phyloP scores from a whole-genome alignment of 2,888 invertebrate genomes.

The Seladonia tumulorum region DNA sequence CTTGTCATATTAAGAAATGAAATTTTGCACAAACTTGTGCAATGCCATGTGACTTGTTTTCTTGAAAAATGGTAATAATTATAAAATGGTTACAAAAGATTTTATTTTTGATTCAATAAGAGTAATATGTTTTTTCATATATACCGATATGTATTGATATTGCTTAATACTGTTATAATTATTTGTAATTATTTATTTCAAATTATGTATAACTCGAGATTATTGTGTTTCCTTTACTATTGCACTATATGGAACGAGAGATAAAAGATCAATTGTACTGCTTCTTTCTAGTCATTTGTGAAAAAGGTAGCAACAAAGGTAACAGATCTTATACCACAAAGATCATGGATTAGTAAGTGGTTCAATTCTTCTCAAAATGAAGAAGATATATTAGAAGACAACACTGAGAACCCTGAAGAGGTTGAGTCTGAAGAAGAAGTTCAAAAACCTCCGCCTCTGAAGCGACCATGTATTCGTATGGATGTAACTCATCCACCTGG shows the following conservation, averaged over 20 bases:
- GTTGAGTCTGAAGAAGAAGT: slow-evolving; percentile 74
- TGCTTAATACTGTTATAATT: background rate
- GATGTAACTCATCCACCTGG: slow-evolving; percentile 82
- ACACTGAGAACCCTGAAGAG: slow-evolving; percentile 68
- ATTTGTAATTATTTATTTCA: background rate
- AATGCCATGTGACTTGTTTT: slow-evolving; percentile 43
- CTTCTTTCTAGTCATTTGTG: slow-evolving; percentile 87
- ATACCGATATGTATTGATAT: background rate
- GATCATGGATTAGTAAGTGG: slow-evolving; percentile 84
- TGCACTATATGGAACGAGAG: background rate
- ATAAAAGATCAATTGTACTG: background rate
- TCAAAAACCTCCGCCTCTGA: slow-evolving; percentile 77
- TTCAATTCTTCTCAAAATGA: slow-evolving; percentile 80
- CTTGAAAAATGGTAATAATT: slow-evolving; percentile 11
- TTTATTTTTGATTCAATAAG: background rate
- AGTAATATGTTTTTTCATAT: background rate
- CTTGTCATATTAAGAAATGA: slow-evolving; percentile 27
- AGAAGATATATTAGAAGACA: slow-evolving; percentile 66
- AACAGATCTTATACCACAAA: slow-evolving; percentile 87
- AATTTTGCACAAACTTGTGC: slow-evolving; percentile 40
- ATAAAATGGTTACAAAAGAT: background rate
- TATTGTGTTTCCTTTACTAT: no score
- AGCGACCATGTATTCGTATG: slow-evolving; percentile 82
- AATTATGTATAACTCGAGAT: background rate
- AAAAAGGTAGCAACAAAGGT: slow-evolving; percentile 88